Evolutionary conservation across 1,140 invertebrate species (phyloP).

Genomic region (Asbolus verrucosus): DNA sequence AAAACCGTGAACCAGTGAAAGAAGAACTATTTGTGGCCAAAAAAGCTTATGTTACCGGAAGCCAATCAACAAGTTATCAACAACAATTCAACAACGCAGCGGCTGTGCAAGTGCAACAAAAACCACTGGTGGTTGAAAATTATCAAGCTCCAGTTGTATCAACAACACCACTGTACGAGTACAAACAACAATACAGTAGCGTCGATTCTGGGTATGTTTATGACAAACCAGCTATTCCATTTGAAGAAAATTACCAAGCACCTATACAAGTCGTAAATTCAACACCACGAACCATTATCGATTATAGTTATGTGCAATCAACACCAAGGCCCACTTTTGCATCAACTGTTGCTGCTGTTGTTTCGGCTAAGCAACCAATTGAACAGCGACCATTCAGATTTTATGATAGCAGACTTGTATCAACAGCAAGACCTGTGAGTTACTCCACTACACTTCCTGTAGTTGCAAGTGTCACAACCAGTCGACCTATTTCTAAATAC

Average conservation of each 20-base stretch:
- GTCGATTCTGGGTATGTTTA: conserved; percentile 64
- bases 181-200: conserved; percentile 50
- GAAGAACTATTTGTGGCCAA: conserved; percentile 67
- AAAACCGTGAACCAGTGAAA: conserved; percentile 63
- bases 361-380: conserved; percentile 47
- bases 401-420: conserved; percentile 54
- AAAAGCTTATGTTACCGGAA: conserved; percentile 68
- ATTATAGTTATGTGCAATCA: conserved; percentile 51
- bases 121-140: conserved; percentile 33
- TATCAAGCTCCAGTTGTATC: conserved; percentile 24
- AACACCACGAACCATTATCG: conserved; percentile 53
- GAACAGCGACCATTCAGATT: conserved; percentile 39
- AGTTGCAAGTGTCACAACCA: conserved; percentile 46
- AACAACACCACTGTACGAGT: conserved; percentile 5
- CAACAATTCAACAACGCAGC: conserved; percentile 37
- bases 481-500: conserved; percentile 52
- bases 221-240: conserved; percentile 64
- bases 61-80: conserved; percentile 2
- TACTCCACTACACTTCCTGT: conserved; percentile 39
- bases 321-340: conserved; percentile 58
- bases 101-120: conserved; percentile 50
- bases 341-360: conserved; percentile 52
- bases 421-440: conserved; percentile 43
- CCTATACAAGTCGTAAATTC: conserved; percentile 8
- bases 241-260: conserved; percentile 63